phyloP scores from a whole-genome alignment of 2,888 invertebrate genomes.

The Mylabris sibirica region DNA sequence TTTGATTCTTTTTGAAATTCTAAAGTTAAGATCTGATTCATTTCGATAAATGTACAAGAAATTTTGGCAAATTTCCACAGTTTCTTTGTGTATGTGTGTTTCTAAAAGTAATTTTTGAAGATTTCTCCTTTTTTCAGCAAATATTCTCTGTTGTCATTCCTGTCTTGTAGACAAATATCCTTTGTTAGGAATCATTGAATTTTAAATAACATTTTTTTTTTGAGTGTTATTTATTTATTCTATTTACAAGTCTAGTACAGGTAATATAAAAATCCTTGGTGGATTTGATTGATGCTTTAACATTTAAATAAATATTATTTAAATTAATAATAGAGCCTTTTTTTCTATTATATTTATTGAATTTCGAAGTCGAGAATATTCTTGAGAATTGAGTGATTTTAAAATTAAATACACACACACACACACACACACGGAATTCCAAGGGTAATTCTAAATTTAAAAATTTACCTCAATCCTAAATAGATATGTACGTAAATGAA shows the following conservation, averaged over 20 bases:
- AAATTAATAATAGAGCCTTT: too few species aligned
- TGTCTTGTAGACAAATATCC: background rate
- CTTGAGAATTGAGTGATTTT: too few species aligned
- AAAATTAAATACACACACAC: too few species aligned
- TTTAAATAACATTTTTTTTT: background rate
- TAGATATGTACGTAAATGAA: too few species aligned
- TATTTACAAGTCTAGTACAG: background rate
- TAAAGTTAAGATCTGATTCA: background rate
- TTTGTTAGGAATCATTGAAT: background rate
- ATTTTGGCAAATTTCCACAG: background rate
- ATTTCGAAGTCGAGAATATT: background rate
- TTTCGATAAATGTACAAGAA: background rate
- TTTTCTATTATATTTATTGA: too few species aligned
- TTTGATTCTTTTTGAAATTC: background rate
- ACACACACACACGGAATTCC: too few species aligned
- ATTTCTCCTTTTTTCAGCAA: background rate
- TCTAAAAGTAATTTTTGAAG: background rate
- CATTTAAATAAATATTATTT: background rate
- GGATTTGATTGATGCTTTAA: background rate
- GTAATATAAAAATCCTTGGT: background rate
- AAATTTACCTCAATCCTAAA: too few species aligned
- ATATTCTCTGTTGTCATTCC: background rate
- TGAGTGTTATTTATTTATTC: background rate
- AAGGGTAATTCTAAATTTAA: too few species aligned
- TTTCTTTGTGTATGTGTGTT: background rate